These are phyloP conservation scores for Pluvialis apricaria DNA, from an alignment of 2,113 vertebrate species.

Conservation along the genomic window DNA sequence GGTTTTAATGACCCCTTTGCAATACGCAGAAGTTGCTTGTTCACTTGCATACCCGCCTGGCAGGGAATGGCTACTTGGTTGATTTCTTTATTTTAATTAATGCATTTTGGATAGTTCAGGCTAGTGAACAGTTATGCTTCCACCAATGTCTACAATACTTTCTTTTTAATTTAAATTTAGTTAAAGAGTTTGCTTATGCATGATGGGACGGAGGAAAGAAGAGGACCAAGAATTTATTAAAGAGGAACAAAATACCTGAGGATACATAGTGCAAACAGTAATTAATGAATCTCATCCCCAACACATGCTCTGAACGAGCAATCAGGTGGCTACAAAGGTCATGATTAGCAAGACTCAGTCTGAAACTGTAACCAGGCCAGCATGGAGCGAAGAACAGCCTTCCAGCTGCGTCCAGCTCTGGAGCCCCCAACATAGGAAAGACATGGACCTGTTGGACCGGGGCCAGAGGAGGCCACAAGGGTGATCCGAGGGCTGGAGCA, in stretches of 20 bases:
- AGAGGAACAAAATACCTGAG: not conserved
- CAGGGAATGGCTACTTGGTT: not conserved
- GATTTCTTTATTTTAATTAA: not conserved
- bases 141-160: no score
- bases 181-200: not conserved
- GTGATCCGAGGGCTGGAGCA: no score
- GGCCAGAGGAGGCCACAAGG: no score
- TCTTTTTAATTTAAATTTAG: not conserved
- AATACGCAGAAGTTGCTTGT: not conserved
- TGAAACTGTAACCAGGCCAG: not conserved
- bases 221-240: not conserved
- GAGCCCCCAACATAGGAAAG: no score
- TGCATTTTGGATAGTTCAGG: not conserved
- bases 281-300: rapidly evolving
- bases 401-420: no score
- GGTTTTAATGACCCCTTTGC: not conserved
- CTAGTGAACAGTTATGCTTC: not conserved
- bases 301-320: not conserved
- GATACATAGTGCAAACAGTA: not conserved
- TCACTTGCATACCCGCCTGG: not conserved
- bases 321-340: not conserved
- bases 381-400: not conserved
- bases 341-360: not conserved
- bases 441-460: no score
- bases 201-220: not conserved